Percentiles rank a stretch among this genome's conserved stretches.
These are phyloP conservation scores for Tonatia bakeri DNA, from an alignment of 2,113 vertebrate genomes.

Conservation along the genomic window DNA sequence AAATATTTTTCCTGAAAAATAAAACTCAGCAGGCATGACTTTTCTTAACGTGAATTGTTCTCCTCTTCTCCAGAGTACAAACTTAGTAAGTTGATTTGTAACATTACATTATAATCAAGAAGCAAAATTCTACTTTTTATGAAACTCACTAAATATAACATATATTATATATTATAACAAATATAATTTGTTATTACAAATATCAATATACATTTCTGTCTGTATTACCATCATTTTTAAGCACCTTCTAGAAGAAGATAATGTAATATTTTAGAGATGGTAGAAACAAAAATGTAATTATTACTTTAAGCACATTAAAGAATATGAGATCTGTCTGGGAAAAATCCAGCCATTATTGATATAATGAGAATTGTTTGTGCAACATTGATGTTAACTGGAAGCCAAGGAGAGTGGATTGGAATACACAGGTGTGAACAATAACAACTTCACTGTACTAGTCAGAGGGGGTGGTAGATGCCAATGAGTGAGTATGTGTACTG, in stretches of 20 bases:
- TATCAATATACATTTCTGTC: neutral
- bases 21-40: neutral
- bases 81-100: neutral
- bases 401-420: too few species aligned
- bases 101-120: neutral
- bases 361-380: too few species aligned
- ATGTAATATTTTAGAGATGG: neutral
- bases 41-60: neutral
- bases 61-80: neutral
- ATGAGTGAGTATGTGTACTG: too few species aligned
- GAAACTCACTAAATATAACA: neutral
- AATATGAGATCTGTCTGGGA: neutral
- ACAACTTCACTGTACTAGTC: too few species aligned
- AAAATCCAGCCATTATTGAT: too few species aligned
- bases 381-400: too few species aligned
- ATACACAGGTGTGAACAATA: too few species aligned
- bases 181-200: too few species aligned
- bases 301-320: neutral
- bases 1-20: neutral
- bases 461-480: too few species aligned
- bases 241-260: neutral
- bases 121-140: neutral
- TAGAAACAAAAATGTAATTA: neutral
- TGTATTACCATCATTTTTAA: neutral
- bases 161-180: too few species aligned